These are phyloP conservation scores for Athalia circularis DNA, from an alignment of 2,888 invertebrate species.

Conservation along the genomic window DNA sequence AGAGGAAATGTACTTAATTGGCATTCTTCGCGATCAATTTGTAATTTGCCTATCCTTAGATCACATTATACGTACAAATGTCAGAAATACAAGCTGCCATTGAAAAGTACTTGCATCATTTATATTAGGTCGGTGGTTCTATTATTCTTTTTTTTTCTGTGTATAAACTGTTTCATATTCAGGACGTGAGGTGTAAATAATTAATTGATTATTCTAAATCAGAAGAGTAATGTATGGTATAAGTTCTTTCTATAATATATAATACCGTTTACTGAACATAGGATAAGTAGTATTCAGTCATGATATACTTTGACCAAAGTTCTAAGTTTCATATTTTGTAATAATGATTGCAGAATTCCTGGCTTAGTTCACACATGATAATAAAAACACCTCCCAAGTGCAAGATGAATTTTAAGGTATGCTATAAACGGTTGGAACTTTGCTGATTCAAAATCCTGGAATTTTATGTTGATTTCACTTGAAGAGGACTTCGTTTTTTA, in stretches of 20 bases:
- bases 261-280: neutral
- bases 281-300: neutral
- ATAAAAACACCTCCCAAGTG: slow-evolving; percentile 56
- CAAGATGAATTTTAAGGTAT: slow-evolving; percentile 27
- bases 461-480: neutral
- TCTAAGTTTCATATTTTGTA: slow-evolving; percentile 51
- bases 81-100: neutral
- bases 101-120: neutral
- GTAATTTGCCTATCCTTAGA: too few relatives aligned
- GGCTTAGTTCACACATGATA: slow-evolving; percentile 50
- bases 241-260: slow-evolving; percentile 2
- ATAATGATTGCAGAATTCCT: slow-evolving; percentile 35
- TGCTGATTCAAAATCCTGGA: slow-evolving; percentile 57
- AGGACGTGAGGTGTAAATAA: slow-evolving; percentile 40
- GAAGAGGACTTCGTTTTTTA: neutral
- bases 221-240: neutral
- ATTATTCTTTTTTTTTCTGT: neutral
- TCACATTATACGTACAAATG: neutral
- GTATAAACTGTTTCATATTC: neutral
- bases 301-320: slow-evolving; percentile 57
- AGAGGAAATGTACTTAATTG: slow-evolving; percentile 17
- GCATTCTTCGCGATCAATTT: neutral
- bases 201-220: slow-evolving; percentile 19
- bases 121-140: slow-evolving; percentile 3
- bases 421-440: slow-evolving; percentile 55